Base-by-base conservation (phyloP, 2,888 invertebrate species). In the Leptinotarsa rubiginosa region DNA sequence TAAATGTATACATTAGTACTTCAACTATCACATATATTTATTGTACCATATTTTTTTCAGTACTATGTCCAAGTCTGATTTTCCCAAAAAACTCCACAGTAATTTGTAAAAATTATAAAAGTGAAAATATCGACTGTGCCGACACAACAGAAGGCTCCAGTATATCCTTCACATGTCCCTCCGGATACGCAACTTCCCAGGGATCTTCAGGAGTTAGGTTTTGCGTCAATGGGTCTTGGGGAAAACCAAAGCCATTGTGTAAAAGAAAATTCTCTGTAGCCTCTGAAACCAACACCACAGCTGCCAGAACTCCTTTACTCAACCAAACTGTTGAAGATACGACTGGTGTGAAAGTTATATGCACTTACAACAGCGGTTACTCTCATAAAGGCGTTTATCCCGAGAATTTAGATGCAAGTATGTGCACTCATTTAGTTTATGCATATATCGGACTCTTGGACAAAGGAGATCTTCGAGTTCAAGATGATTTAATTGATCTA, bases 391-490 rank as follows among this genome's bases (percentile, higher is more conserved):
- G 78, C 4, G 71, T 81, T 3, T 73, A 69, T 12, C 81, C 83
- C 3, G 78, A 81, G 66, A 77, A 81, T 73, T 78, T 83, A 5
- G 77, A 83, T 66, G 78, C 81, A 0, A 77, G 65, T 50, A 76
- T 83, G 31, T 84, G 83, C 65, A 80, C 82, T 3, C 81, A 83
- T 70, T 69, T 83, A 0, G 78, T 78, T 16, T 84, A 84, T 67
- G 81, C 83, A 0, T 84, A 82, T 47, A 72, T 81, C 10, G 83
- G 82, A 12, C 22, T 81, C 56, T 77, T 78, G 73, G 77, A 80
- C 18, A 78, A 82, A 69, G 84, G 84, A 54, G 80, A 79, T 10
- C 64, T 83, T 1, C 71, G 77, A 31, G 81, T 81, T 15, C 73
- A 81, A 49, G 80, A 83, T 49, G 72, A 79, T 22, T 52, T 49